These are phyloP conservation scores for Limenitis camilla DNA, from an alignment of 2,888 invertebrate species.

Conservation along the genomic window DNA sequence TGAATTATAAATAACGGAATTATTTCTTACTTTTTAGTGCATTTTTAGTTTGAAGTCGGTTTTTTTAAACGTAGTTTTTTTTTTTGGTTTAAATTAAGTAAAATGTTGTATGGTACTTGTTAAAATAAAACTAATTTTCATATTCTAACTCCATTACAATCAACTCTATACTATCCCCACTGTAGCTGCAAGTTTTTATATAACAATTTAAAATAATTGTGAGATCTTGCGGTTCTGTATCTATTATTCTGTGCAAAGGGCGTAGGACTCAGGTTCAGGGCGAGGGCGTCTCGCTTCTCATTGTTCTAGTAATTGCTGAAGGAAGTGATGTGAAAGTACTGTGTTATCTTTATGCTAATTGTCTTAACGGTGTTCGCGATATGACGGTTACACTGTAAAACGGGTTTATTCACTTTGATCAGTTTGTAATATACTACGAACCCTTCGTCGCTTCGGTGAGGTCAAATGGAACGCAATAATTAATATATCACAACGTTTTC, in stretches of 20 bases:
- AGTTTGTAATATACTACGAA: not conserved
- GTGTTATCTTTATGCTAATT: conserved; percentile 10
- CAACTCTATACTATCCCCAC: no score
- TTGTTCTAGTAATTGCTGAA: conserved; percentile 13
- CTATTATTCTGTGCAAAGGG: conserved; percentile 17
- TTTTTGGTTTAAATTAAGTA: no score
- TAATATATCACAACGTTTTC: no score
- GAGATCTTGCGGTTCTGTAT: not conserved
- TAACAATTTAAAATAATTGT: not conserved
- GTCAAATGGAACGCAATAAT: no score
- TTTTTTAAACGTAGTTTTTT: no score
- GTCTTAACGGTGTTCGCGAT: conserved; percentile 3
- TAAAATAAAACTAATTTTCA: no score
- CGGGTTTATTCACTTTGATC: not conserved
- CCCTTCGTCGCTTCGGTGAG: no score
- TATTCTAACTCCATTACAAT: no score
- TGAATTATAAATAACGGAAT: no score
- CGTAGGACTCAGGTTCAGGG: conserved; percentile 15
- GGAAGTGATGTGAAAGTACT: conserved; percentile 10
- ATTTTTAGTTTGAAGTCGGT: no score
- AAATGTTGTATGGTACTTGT: no score
- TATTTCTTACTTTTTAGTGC: no score
- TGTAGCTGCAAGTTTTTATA: not conserved
- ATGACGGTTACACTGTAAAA: not conserved
- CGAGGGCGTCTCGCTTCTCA: conserved; percentile 13